phyloP scores from a whole-genome alignment of 2,888 invertebrate genomes.

The Cactoblastis cactorum region DNA sequence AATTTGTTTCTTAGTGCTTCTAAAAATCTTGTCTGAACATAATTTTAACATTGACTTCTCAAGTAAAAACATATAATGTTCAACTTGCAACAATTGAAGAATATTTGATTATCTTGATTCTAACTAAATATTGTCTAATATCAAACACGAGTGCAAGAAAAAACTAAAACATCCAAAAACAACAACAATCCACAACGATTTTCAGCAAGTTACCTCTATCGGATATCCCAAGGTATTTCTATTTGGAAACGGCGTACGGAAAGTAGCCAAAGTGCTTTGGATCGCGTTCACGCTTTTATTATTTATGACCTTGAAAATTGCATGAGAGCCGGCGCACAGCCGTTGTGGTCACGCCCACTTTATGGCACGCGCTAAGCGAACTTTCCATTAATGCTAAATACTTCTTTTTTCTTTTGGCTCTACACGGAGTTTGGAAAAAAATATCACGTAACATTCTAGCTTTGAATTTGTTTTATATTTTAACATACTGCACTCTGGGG shows the following conservation, averaged over 20 bases:
- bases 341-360: constrained; percentile 73
- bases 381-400: constrained; percentile 53
- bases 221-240: constrained; percentile 53
- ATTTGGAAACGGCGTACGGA: constrained; percentile 56
- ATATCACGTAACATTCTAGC: neutral
- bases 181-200: constrained; percentile 17
- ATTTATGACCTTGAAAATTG: constrained; percentile 79
- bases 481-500: no score
- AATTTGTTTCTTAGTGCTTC: no score
- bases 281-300: constrained; percentile 72
- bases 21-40: no score
- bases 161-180: constrained; percentile 10
- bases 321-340: constrained; percentile 70
- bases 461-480: neutral
- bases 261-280: constrained; percentile 73
- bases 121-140: no score
- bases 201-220: constrained; percentile 22
- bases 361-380: constrained; percentile 68
- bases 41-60: no score
- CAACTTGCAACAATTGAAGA: no score
- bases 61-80: no score
- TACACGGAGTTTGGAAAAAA: constrained; percentile 12
- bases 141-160: neutral
- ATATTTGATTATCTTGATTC: no score
- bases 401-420: constrained; percentile 58